Percentiles rank a stretch among this genome's conserved stretches.
These are phyloP conservation scores for Atta texana DNA, from an alignment of 1,140 invertebrate genomes.

Conservation along the genomic window DNA sequence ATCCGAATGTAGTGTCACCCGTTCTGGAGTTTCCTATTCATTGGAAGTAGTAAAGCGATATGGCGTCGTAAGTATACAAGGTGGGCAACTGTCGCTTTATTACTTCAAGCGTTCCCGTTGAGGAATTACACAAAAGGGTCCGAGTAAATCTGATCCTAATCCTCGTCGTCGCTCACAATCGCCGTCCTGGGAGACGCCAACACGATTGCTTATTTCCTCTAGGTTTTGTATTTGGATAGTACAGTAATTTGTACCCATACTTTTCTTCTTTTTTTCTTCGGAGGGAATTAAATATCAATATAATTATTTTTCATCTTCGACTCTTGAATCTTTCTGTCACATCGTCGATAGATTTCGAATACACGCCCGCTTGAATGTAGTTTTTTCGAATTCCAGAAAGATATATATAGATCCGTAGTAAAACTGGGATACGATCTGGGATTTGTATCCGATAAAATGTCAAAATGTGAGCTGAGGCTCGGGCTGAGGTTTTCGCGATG, in stretches of 20 bases:
- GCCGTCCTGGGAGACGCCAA: background rate
- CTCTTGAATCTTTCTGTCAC: background rate
- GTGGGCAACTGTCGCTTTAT: constrained; percentile 52
- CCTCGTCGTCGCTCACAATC: constrained; percentile 5
- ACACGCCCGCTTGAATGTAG: background rate
- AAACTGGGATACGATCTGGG: background rate
- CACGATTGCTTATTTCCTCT: constrained; percentile 15
- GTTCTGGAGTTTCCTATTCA: constrained; percentile 36
- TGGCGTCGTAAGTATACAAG: constrained; percentile 50
- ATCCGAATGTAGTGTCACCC: constrained; percentile 24
- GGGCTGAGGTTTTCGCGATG: background rate
- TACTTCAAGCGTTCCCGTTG: constrained; percentile 29
- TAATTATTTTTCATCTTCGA: background rate
- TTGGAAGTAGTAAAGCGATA: constrained; percentile 44
- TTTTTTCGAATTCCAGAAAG: background rate
- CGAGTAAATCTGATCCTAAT: constrained; percentile 50
- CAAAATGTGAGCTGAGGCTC: background rate
- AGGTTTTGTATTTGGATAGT: constrained; percentile 5
- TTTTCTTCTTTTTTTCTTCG: background rate
- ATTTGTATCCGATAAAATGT: constrained; percentile 37
- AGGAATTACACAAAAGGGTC: constrained; percentile 36
- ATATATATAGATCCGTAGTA: too few species aligned
- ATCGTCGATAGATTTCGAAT: background rate
- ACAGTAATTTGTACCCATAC: background rate
- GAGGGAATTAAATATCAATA: background rate